Percentiles rank a stretch among this genome's conserved stretches.
Evolutionary conservation across 2,797 vertebrate genomes (phyloP).

Genomic region (Myotis planiceps): DNA sequence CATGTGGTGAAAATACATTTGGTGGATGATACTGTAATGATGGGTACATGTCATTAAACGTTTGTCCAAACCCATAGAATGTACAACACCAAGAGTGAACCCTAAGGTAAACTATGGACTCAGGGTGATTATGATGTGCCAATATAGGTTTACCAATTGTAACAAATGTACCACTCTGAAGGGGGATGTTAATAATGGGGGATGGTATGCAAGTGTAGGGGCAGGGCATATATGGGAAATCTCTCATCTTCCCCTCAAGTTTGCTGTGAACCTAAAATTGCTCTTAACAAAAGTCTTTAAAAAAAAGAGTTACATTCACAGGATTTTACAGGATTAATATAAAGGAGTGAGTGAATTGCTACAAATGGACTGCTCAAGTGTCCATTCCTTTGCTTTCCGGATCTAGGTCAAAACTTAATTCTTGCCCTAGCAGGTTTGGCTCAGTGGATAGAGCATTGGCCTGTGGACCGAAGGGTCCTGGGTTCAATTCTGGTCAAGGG

Average conservation of each 20-base stretch:
- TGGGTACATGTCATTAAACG: not conserved
- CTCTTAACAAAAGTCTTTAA: not conserved
- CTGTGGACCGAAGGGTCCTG: too few species aligned
- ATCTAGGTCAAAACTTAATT: conserved; percentile 16
- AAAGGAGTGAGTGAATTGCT: not conserved
- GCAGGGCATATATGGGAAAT: not conserved
- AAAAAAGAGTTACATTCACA: not conserved
- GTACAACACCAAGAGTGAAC: not conserved
- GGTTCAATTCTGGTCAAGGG: too few species aligned
- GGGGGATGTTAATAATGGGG: too few species aligned
- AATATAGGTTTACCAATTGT: not conserved
- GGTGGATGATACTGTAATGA: not conserved
- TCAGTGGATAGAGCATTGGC: too few species aligned
- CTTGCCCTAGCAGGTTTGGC: not conserved
- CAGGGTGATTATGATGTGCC: not conserved
- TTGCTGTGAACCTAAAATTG: not conserved
- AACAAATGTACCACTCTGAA: not conserved
- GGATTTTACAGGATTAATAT: not conserved
- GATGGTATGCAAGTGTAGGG: not conserved
- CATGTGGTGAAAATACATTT: not conserved
- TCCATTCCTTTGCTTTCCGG: conserved; percentile 7
- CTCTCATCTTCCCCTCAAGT: not conserved
- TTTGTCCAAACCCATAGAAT: not conserved
- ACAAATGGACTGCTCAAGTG: not conserved
- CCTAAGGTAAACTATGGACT: not conserved